Evolutionary conservation across 2,797 vertebrate species (phyloP), one percentile per base, ranked within the genome.

Genomic region (Paedocypris micromegethes): DNA sequence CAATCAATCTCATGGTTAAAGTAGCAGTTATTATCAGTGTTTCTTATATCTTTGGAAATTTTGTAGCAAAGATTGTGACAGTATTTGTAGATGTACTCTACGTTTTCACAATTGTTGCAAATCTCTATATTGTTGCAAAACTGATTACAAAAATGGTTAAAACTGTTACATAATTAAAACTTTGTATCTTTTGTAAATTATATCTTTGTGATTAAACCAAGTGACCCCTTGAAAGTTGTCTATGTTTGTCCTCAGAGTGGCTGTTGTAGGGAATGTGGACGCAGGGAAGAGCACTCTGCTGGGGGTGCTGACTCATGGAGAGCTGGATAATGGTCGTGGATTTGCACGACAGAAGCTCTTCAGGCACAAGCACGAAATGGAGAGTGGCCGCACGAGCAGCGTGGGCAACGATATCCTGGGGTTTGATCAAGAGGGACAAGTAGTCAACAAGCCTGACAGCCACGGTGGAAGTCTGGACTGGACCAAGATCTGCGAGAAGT

Each of bases 261-360:
- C 97, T 2, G 97, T 98, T 6, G 96, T 98, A 71, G 96, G 96
- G 66, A 99, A 98, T 0, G 96, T 99, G 84, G 96, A 99, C 0
- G 96, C 96, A 0, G 96, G 96, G 5, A 98, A 99, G 82, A 97
- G 95, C 77, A 99, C 95, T 0, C 89, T 99, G 47, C 86, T 99
- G 64, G 96, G 96, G 0, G 96, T 99, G 64, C 80, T 99, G 81
- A 99, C 96, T 0, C 96, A 99, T 0, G 96, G 96, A 0, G 96
- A 98, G 75, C 87, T 99, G 77, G 96, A 99, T 88, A 99, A 99
- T 1, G 95, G 96, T 53, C 91, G 96, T 48, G 96, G 96, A 78
- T 98, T 98, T 47, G 96, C 96, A 47, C 93, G 96, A 51, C 96
- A 99, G 85, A 99, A 99, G 74, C 95, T 99, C 58, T 99, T 98